Base-by-base conservation (phyloP, 2,888 invertebrate genomes). In the Microctonus brassicae region DNA sequence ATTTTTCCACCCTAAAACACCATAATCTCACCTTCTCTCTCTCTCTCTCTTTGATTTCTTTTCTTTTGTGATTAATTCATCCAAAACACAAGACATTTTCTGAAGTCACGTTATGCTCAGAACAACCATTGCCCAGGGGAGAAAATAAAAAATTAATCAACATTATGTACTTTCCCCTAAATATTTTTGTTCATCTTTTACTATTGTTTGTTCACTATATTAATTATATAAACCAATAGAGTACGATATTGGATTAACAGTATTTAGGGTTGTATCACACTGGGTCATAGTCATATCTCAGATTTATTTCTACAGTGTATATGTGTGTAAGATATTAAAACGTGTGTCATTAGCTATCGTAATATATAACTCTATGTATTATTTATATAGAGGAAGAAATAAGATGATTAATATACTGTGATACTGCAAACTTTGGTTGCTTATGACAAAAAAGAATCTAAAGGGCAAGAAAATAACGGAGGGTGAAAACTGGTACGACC, bases 401-500 rank as follows among this genome's bases (percentile, higher is more conserved):
- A 33, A 26, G 22, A 71, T 71, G 71, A 71, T 71, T 71, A 71
- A 71, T 71, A 67, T 53, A 53, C 34, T 33, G 42, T 70, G 36
- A 52, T 33, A 34, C 33, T 42, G 57, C 42, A 24, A 64, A 64
- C 17, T 42, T 70, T 17, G 52, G 22, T 66, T 7, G 58, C 42
- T 55, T 39, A 57, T 58, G 53, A 58, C 33, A 39, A 33, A 58
- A 33, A 34, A 36, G 26, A 55, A 29, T 34, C 60, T 55, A 60
- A 53, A 57, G 60, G 60, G 57, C 36, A 69, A 64, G 55, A 66
- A 76, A 72, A 55, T 60, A 61, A 20, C 42, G 9, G 17, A 55
- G 65, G 65, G 65, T 65, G 65, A 24, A 65, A 29, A 58, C 64
- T 55, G 77, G 76, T 77, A 74, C 76, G 72, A 72, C 68, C 52